phyloP scores from a whole-genome alignment of 2,888 invertebrate species.

The Drosophila hamatofila region DNA sequence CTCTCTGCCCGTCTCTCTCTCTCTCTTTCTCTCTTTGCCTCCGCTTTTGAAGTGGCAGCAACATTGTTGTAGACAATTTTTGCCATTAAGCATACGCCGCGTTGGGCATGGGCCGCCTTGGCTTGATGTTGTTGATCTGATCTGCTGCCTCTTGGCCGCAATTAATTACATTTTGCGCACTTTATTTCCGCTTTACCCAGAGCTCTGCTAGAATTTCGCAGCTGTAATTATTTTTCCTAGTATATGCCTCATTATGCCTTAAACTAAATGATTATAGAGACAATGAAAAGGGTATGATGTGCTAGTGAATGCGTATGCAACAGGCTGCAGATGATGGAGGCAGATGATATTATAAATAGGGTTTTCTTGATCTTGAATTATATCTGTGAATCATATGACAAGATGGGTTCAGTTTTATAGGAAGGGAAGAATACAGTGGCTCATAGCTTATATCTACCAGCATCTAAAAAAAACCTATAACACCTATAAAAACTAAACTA shows the following conservation, averaged over 20 bases:
- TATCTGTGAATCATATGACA: no score
- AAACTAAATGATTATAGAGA: constrained; percentile 1
- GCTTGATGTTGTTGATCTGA: constrained; percentile 7
- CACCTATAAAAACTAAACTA: no score
- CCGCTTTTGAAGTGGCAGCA: constrained; percentile 22
- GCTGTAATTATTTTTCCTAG: constrained; percentile 60
- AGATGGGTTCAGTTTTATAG: no score
- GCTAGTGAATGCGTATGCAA: neutral
- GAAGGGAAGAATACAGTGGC: no score
- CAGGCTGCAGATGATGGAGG: neutral
- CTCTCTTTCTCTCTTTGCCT: neutral
- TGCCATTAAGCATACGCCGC: constrained; percentile 58
- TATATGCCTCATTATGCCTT: constrained; percentile 39
- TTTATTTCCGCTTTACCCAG: constrained; percentile 75
- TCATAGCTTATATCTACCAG: no score
- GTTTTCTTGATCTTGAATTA: no score
- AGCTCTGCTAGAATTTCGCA: constrained; percentile 62
- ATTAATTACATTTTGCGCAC: constrained; percentile 80
- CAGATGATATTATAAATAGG: no score
- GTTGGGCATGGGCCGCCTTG: constrained; percentile 20
- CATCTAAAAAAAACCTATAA: no score
- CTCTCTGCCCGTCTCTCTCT: neutral
- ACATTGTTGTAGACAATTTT: constrained; percentile 26
- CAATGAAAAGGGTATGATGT: neutral
- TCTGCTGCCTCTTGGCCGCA: constrained; percentile 58